Evolutionary conservation across 2,797 vertebrate genomes (phyloP).

Genomic region (Petrocephalus schoutedeni): DNA sequence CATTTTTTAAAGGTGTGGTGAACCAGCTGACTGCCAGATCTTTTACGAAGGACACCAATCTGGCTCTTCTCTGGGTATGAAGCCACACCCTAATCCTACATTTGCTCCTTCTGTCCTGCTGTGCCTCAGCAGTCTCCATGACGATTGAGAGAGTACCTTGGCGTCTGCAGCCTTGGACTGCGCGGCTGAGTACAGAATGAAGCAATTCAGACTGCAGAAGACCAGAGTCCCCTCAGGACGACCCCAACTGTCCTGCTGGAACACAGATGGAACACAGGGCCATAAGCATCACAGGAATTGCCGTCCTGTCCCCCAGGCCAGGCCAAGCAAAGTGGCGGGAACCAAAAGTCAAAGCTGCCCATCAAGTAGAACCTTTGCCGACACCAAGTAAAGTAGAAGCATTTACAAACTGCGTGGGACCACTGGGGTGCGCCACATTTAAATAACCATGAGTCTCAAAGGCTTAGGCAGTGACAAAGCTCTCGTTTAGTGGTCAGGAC

Average conservation of each 20-base stretch:
- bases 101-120: not conserved
- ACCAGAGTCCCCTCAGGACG: conserved; percentile 65
- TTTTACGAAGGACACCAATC: not conserved
- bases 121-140: not conserved
- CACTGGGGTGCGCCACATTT: conserved; percentile 32
- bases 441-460: conserved; percentile 30
- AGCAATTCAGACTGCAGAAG: conserved; percentile 92
- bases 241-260: conserved; percentile 61
- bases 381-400: conserved; percentile 30
- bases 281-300: not conserved
- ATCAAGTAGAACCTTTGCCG: conserved; percentile 24
- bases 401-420: conserved; percentile 26
- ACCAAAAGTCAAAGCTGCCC: conserved; percentile 32
- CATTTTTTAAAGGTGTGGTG: not conserved
- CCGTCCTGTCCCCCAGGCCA: not conserved
- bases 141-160: conserved; percentile 66
- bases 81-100: not conserved
- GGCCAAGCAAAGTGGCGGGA: not conserved
- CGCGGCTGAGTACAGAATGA: conserved; percentile 69
- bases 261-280: conserved; percentile 30
- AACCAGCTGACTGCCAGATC: not conserved
- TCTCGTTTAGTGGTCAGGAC: not conserved
- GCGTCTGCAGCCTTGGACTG: conserved; percentile 59
- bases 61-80: not conserved
- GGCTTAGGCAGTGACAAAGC: conserved; percentile 27